Evolutionary conservation across 1,140 invertebrate species (phyloP).

Genomic region (Drosophila setifemur): DNA sequence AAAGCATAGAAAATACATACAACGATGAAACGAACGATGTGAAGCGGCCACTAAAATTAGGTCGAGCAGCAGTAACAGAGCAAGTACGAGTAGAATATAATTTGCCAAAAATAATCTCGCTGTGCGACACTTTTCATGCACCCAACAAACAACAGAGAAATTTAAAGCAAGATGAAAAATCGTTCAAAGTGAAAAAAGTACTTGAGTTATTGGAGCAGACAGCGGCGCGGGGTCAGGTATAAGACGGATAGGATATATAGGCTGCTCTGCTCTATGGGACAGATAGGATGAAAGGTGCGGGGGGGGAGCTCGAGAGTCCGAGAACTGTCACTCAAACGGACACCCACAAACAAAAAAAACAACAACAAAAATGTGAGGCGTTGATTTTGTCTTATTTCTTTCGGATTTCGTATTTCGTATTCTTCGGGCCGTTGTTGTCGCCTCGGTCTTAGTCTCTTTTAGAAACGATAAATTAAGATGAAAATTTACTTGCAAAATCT

Average conservation of each 20-base stretch:
- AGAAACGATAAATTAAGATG: constrained; percentile 42
- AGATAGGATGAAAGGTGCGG: not conserved
- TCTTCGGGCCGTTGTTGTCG: constrained; percentile 4
- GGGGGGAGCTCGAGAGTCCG: constrained; percentile 22
- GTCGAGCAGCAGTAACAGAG: constrained; percentile 37
- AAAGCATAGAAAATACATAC: constrained; percentile 6
- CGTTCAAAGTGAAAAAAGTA: constrained; percentile 63
- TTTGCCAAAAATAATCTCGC: constrained; percentile 76
- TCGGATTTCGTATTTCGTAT: too few species aligned
- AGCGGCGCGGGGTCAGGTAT: constrained; percentile 17
- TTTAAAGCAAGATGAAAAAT: constrained; percentile 46
- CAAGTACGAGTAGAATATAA: constrained; percentile 46
- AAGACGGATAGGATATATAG: constrained; percentile 1
- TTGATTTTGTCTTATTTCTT: constrained; percentile 38
- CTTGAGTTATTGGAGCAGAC: constrained; percentile 78
- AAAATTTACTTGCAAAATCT: constrained; percentile 23
- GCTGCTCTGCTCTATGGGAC: not conserved
- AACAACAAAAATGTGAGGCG: constrained; percentile 22
- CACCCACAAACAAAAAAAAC: constrained; percentile 3
- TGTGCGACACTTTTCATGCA: constrained; percentile 69
- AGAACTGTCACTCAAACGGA: constrained; percentile 51
- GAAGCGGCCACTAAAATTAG: constrained; percentile 62
- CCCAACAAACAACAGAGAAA: constrained; percentile 12
- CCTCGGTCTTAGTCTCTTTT: not conserved
- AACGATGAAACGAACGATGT: constrained; percentile 9